Evolutionary conservation across 2,888 invertebrate species (phyloP).

Genomic region (Miltochrista miniata): DNA sequence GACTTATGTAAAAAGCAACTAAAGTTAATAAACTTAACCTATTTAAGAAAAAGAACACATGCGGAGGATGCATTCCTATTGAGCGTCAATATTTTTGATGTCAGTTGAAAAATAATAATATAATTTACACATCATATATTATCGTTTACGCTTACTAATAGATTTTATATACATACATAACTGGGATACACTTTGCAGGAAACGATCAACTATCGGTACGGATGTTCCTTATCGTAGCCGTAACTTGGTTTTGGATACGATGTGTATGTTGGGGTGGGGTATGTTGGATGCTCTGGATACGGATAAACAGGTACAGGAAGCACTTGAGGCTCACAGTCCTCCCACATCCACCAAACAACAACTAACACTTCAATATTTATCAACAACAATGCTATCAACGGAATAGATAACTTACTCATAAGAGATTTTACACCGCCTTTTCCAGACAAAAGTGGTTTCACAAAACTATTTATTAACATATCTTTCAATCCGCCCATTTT

Average conservation of each 20-base stretch:
- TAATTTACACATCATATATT: slow-evolving; percentile 4
- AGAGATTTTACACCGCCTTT: slow-evolving; percentile 69
- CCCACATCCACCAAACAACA: slow-evolving; percentile 79
- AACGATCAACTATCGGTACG: slow-evolving; percentile 39
- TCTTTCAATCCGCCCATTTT: slow-evolving; percentile 64
- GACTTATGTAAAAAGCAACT: slow-evolving; percentile 2
- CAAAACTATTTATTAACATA: slow-evolving; percentile 63
- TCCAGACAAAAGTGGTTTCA: slow-evolving; percentile 62
- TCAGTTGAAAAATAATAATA: neutral
- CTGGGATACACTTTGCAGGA: slow-evolving; percentile 32
- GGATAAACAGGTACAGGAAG: slow-evolving; percentile 26
- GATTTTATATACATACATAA: slow-evolving; percentile 15
- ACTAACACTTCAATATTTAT: slow-evolving; percentile 73
- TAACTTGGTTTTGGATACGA: slow-evolving; percentile 43
- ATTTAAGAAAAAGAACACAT: too few species aligned
- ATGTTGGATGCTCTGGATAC: slow-evolving; percentile 24
- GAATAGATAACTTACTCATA: slow-evolving; percentile 71
- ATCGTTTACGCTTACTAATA: too few species aligned
- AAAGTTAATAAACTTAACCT: too few species aligned
- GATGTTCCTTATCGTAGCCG: slow-evolving; percentile 50
- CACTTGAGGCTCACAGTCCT: slow-evolving; percentile 59
- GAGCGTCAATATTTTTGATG: too few species aligned
- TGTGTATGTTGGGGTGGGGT: slow-evolving; percentile 23
- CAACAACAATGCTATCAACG: slow-evolving; percentile 64
- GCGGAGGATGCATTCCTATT: too few species aligned